These are phyloP conservation scores for Nycteola revayana DNA, from an alignment of 2,888 invertebrate species.

Conservation along the genomic window DNA sequence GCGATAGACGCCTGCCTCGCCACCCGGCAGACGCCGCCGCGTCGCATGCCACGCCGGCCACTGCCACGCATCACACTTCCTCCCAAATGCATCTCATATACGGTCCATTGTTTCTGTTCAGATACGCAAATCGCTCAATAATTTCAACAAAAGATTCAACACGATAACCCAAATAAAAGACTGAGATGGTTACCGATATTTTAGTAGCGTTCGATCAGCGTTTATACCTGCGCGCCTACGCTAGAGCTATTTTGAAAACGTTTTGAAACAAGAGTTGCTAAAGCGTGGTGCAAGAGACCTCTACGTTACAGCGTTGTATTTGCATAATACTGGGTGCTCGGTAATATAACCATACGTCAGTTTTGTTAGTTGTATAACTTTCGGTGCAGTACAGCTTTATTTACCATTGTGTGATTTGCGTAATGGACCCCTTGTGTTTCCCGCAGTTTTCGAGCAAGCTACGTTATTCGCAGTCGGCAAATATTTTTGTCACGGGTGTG, in stretches of 20 bases:
- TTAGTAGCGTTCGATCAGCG: conserved; percentile 42
- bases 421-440: conserved; percentile 32
- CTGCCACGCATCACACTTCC: conserved; percentile 54
- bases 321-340: conserved; percentile 73
- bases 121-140: conserved; percentile 40
- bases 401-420: conserved; percentile 39
- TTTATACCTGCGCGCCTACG: conserved; percentile 58
- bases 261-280: conserved; percentile 75
- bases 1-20: conserved; percentile 63
- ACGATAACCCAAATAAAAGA: conserved; percentile 40
- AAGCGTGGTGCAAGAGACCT: conserved; percentile 74
- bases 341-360: conserved; percentile 57
- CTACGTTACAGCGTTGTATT: conserved; percentile 71
- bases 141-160: conserved; percentile 43
- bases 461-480: conserved; percentile 59
- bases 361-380: conserved; percentile 64
- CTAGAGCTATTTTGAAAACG: conserved; percentile 70
- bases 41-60: conserved; percentile 75
- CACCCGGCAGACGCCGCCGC: conserved; percentile 73
- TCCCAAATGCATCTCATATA: conserved; percentile 48
- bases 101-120: conserved; percentile 37
- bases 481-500: conserved; percentile 56
- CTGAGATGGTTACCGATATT: conserved; percentile 43
- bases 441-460: conserved; percentile 8
- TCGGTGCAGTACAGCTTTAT: conserved; percentile 35